Percentiles rank a stretch among this genome's conserved stretches.
Conservation (phyloP, 1,140 invertebrate genomes). For the Ptiloglossa arizonensis region DNA sequence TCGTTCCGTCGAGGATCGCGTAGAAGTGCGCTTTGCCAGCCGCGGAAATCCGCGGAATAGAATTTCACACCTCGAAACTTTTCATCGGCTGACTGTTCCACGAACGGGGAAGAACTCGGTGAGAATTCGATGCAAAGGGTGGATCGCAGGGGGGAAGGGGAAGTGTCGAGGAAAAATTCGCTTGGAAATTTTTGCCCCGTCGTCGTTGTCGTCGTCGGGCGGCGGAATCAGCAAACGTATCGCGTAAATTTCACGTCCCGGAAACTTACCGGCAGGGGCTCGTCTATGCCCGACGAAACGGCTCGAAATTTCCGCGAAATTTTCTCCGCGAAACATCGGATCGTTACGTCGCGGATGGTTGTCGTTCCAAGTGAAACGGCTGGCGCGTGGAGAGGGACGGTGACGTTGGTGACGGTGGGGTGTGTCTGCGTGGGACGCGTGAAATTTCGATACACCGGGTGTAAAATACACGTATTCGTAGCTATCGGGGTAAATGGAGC, state of each 20-base stretch:
- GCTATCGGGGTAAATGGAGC: conserved; percentile 71
- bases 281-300: not conserved
- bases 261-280: not conserved
- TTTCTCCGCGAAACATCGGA: conserved; percentile 35
- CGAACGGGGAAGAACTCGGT: not conserved
- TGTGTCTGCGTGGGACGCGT: not conserved
- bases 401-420: not conserved
- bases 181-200: not conserved
- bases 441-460: conserved; percentile 51
- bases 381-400: not conserved
- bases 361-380: conserved; percentile 47
- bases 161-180: not conserved
- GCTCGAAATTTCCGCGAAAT: conserved; percentile 25
- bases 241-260: not conserved
- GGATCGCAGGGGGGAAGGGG: too few relatives aligned
- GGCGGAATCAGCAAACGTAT: not conserved
- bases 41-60: not conserved
- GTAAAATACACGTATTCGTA: conserved; percentile 69
- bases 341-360: conserved; percentile 49
- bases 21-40: not conserved
- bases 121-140: not conserved
- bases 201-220: not conserved
- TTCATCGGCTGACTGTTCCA: not conserved
- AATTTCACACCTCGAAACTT: conserved; percentile 12
- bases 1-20: not conserved